Evolutionary conservation across 1,140 invertebrate species (phyloP).

Genomic region (Meloidogyne floridensis): DNA sequence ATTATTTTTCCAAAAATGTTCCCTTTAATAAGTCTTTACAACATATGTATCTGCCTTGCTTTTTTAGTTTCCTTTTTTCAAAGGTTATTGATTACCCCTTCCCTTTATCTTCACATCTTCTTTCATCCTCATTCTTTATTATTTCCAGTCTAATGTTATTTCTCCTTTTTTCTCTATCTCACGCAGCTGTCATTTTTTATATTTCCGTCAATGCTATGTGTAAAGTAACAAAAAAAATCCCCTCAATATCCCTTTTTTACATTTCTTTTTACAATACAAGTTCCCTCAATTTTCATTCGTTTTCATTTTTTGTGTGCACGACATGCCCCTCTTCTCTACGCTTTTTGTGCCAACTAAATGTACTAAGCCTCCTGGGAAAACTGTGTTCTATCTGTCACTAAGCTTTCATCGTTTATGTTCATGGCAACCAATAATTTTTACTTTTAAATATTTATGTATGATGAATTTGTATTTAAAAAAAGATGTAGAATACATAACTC

Average conservation of each 20-base stretch:
- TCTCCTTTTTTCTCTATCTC: not conserved
- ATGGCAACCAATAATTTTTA: slow-evolving; percentile 7
- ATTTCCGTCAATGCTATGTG: not conserved
- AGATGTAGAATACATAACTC: too few relatives aligned
- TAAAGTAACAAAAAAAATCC: not conserved
- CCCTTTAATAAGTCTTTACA: too few relatives aligned
- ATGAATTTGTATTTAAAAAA: too few relatives aligned
- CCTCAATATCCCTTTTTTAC: not conserved
- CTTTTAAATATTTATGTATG: not conserved
- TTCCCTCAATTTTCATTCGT: not conserved
- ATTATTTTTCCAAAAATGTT: too few relatives aligned
- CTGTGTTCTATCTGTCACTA: not conserved
- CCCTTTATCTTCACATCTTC: not conserved
- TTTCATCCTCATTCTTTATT: not conserved
- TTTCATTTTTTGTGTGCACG: not conserved
- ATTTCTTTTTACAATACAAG: not conserved
- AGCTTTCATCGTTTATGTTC: not conserved
- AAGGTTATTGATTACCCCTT: not conserved
- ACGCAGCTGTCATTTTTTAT: slow-evolving; percentile 1
- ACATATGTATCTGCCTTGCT: too few relatives aligned
- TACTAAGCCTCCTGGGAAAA: not conserved
- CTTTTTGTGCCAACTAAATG: not conserved
- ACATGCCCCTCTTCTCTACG: not conserved
- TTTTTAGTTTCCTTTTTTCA: too few relatives aligned
- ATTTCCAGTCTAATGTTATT: not conserved